A percentile compares a stretch with the other conserved stretches of the same genome.
Evolutionary conservation across 30 jellyfish, hydroid and myxozoan species (phyloP).

Genomic region (Aurelia sp.): DNA sequence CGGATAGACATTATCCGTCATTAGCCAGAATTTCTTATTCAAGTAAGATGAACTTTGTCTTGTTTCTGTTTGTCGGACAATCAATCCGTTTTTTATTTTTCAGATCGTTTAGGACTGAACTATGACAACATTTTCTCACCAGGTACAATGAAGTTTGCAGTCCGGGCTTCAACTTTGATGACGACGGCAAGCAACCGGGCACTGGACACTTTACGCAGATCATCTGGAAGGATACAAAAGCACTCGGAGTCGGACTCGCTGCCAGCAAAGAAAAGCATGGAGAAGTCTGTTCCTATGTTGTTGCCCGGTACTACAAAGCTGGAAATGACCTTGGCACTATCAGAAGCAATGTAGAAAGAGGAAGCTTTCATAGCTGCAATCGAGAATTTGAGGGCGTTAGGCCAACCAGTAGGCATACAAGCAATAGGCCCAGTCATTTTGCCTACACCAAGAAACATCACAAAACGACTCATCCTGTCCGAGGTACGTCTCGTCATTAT

Average conservation of each 20-base stretch:
- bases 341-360: constrained; percentile 74
- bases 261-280: constrained; percentile 86
- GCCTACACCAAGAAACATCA: constrained; percentile 1
- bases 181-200: constrained; percentile 88
- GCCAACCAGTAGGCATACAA: not conserved
- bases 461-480: not conserved
- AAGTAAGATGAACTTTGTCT: not conserved
- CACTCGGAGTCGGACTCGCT: constrained; percentile 94
- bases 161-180: constrained; percentile 90
- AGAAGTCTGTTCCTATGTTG: constrained; percentile 88
- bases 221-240: constrained; percentile 86
- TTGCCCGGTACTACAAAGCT: constrained; percentile 92
- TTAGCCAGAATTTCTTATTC: too few relatives aligned
- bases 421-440: constrained; percentile 12
- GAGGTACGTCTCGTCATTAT: not conserved
- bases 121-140: not conserved
- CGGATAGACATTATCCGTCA: too few relatives aligned
- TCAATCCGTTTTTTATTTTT: not conserved
- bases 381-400: not conserved
- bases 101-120: too few relatives aligned
- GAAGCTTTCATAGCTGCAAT: constrained; percentile 56
- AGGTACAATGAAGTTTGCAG: constrained; percentile 96
- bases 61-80: not conserved
- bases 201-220: constrained; percentile 97
- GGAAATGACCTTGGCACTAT: constrained; percentile 85